phyloP scores from a whole-genome alignment of 64 coral and sea anemone genomes.

The Cladopsammia gracilis region DNA sequence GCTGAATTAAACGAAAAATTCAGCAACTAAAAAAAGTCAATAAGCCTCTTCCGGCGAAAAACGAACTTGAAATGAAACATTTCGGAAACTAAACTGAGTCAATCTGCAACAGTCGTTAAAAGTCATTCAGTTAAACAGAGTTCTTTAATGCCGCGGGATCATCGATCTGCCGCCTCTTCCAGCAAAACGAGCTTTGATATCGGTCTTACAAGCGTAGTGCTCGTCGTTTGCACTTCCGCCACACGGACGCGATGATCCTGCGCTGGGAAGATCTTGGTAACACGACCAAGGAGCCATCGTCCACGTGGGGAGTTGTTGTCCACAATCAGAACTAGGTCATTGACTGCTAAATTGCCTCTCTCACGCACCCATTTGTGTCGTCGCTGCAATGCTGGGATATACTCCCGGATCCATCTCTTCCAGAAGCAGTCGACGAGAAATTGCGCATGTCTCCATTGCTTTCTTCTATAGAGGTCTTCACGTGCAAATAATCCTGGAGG shows the following conservation, averaged over 20 bases:
- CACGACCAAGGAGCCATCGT: background rate
- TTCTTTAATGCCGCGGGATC: too few relatives aligned
- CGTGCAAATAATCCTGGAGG: background rate
- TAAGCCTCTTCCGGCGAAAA: too few relatives aligned
- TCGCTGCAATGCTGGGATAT: background rate
- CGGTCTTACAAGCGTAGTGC: background rate
- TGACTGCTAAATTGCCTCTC: background rate
- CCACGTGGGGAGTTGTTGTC: background rate
- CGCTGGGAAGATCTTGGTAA: background rate
- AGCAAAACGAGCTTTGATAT: background rate
- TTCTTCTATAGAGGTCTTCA: background rate
- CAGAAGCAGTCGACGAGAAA: background rate
- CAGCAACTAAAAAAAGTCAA: too few relatives aligned
- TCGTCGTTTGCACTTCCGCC: background rate
- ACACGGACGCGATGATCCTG: background rate
- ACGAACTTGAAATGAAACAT: too few relatives aligned
- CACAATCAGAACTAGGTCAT: background rate
- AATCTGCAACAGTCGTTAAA: too few relatives aligned
- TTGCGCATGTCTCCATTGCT: slow-evolving; percentile 14
- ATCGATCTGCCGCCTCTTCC: too few relatives aligned
- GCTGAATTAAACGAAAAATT: too few relatives aligned
- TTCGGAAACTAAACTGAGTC: too few relatives aligned
- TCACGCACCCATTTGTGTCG: background rate
- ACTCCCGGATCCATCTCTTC: background rate
- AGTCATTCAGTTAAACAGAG: too few relatives aligned